Base-by-base conservation (phyloP, 2,113 vertebrate genomes). In the Dicentrarchus labrax region DNA sequence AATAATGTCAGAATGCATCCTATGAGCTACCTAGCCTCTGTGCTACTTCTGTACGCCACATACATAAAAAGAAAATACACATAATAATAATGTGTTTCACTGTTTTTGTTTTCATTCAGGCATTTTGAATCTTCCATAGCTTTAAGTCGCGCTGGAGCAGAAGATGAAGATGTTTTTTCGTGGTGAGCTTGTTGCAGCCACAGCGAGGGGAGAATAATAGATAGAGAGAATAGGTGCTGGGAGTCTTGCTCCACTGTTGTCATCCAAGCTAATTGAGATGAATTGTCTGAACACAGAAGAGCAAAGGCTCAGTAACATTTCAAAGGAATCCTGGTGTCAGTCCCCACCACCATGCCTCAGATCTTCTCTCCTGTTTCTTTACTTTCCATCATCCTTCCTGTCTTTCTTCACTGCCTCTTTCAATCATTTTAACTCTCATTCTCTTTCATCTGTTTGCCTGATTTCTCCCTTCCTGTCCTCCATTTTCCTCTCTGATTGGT, bases 241-340 rank as follows among this genome's bases (percentile, higher is more conserved):
- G 72, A 54, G 43, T 47, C 30, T 56, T 19, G 21, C 59, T 61
- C 74, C 30, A 45, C 72, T 15, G 4, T 48, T 77, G 72, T 64
- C 73, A 81, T n/a, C 64, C n/a, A 39, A 51, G 56, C 21, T 85
- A 91, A 93, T 80, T 85, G 78, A 89, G 87, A 94, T 89, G 64
- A 87, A 92, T 83, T 73, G 89, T 77, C 62, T 73, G n/a, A 74
- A 36, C 12, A 15, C 6, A 69, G 54, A 71, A 8, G 80, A 80
- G 73, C 57, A 77, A 84, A 80, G 83, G 59, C 84, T 80, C 64
- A 50, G 76, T 41, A 82, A 69, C 82, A 79, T 81, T 80, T 84
- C 68, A 84, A 84, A 84, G 66, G 45, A 71, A 1, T 39, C 5
- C 24, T 30, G 38, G 76, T 59, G 74, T 78, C 67, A 80, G 77